A percentile compares a stretch with the other conserved stretches of the same genome.
Evolutionary conservation across 1,140 invertebrate genomes (phyloP).

Genomic region (Listronotus bonariensis): DNA sequence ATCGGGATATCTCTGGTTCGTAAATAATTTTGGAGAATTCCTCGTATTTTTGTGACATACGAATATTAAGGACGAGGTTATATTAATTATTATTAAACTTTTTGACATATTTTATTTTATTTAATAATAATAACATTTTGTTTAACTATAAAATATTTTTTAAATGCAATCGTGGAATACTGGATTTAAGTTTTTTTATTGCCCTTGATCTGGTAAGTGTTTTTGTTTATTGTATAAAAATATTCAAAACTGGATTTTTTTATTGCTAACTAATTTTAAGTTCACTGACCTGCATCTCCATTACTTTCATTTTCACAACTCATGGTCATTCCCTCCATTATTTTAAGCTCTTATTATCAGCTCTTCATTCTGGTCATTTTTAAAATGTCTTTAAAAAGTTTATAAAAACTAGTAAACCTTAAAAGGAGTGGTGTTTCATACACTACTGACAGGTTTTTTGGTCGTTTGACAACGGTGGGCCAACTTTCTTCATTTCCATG

Average conservation of each 20-base stretch:
- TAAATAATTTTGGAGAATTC: too few species aligned
- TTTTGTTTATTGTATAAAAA: too few species aligned
- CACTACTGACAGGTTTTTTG: conserved; percentile 30
- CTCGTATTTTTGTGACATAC: too few species aligned
- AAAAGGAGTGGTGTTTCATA: conserved; percentile 8
- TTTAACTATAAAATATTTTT: too few species aligned
- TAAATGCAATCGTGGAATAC: too few species aligned
- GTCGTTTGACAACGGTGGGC: conserved; percentile 14
- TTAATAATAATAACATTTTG: too few species aligned
- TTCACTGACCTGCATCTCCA: conserved; percentile 28
- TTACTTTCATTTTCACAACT: conserved; percentile 19
- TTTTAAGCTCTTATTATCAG: conserved; percentile 15
- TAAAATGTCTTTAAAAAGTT: background rate
- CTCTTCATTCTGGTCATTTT: conserved; percentile 7
- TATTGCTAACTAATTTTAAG: background rate
- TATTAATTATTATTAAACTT: too few species aligned
- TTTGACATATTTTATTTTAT: too few species aligned
- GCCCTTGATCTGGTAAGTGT: background rate
- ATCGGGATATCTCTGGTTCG: too few species aligned
- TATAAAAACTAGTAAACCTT: background rate
- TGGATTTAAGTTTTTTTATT: too few species aligned
- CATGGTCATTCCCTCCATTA: conserved; percentile 13
- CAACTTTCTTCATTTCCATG: conserved; percentile 33
- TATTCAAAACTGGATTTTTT: too few species aligned
- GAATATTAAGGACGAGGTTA: too few species aligned